A percentile compares a stretch with the other conserved stretches of the same genome.
These are phyloP conservation scores for Achatina immaculata DNA, from an alignment of 1,140 invertebrate genomes.

Conservation along the genomic window DNA sequence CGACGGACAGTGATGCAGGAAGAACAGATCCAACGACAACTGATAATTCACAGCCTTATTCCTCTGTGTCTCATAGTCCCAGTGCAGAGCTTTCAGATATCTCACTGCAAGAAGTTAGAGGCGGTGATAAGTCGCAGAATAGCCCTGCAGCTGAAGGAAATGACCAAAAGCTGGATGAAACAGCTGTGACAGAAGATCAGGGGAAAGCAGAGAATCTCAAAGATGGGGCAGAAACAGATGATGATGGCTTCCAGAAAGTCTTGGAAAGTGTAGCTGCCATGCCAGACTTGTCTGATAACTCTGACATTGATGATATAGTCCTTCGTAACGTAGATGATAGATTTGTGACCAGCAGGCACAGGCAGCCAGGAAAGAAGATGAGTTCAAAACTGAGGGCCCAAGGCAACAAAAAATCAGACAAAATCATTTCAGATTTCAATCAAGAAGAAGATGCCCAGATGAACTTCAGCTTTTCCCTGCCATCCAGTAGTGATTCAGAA, in stretches of 20 bases:
- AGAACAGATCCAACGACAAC: constrained; percentile 29
- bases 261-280: constrained; percentile 42
- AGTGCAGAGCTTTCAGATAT: background rate
- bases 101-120: background rate
- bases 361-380: constrained; percentile 40
- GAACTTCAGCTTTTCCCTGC: constrained; percentile 61
- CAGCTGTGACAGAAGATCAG: background rate
- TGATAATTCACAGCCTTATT: constrained; percentile 14
- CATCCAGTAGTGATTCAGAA: constrained; percentile 59
- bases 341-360: constrained; percentile 56
- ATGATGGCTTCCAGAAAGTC: constrained; percentile 41
- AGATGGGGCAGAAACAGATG: constrained; percentile 34
- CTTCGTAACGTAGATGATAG: constrained; percentile 60
- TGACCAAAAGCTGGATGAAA: background rate
- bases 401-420: constrained; percentile 35
- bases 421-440: constrained; percentile 32
- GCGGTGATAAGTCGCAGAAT: background rate
- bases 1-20: constrained; percentile 13
- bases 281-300: constrained; percentile 42
- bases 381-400: background rate
- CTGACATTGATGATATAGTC: constrained; percentile 42
- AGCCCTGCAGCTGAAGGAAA: background rate
- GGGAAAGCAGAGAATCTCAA: background rate
- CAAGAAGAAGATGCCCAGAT: constrained; percentile 48
- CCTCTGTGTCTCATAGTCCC: constrained; percentile 19